These are phyloP conservation scores for Calameuta filiformis DNA, from an alignment of 2,888 invertebrate genomes.

Conservation along the genomic window DNA sequence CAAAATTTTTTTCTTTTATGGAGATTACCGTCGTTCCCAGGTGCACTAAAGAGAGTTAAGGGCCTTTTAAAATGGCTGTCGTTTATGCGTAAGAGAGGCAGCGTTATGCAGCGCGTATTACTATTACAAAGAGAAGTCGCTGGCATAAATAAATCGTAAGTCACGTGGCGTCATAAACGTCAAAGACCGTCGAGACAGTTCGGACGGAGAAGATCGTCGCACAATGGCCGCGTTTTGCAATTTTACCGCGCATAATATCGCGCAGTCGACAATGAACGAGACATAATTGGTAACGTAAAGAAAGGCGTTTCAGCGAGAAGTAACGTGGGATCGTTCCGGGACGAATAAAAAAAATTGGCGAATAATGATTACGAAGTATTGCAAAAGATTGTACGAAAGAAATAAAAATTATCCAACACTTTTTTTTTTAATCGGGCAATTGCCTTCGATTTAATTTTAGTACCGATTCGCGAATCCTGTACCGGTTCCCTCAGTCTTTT, in stretches of 20 bases:
- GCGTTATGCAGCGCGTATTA: slow-evolving; percentile 45
- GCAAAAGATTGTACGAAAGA: neutral
- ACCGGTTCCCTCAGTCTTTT: neutral
- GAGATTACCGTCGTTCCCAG: slow-evolving; percentile 51
- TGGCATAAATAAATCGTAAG: slow-evolving; percentile 64
- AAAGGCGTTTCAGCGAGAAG: neutral
- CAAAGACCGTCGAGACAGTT: slow-evolving; percentile 57
- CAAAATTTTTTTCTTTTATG: slow-evolving; percentile 41
- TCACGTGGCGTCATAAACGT: slow-evolving; percentile 59
- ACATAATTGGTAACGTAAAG: slow-evolving; percentile 2
- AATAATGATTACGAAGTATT: neutral
- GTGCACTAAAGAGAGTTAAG: slow-evolving; percentile 54
- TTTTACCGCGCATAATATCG: neutral
- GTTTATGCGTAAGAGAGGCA: slow-evolving; percentile 60
- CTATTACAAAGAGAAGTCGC: slow-evolving; percentile 59
- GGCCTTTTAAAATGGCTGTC: slow-evolving; percentile 56
- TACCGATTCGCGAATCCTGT: neutral
- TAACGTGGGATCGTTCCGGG: neutral
- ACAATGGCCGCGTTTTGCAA: neutral
- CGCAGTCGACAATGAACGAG: neutral
- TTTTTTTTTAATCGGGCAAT: neutral
- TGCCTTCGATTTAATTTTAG: neutral
- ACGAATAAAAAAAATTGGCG: neutral
- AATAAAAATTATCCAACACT: neutral
- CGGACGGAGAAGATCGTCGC: slow-evolving; percentile 31